A percentile compares a stretch with the other conserved stretches of the same genome.
Evolutionary conservation across 2,113 vertebrate species (phyloP).

Genomic region (Corythoichthys haematopterus): DNA sequence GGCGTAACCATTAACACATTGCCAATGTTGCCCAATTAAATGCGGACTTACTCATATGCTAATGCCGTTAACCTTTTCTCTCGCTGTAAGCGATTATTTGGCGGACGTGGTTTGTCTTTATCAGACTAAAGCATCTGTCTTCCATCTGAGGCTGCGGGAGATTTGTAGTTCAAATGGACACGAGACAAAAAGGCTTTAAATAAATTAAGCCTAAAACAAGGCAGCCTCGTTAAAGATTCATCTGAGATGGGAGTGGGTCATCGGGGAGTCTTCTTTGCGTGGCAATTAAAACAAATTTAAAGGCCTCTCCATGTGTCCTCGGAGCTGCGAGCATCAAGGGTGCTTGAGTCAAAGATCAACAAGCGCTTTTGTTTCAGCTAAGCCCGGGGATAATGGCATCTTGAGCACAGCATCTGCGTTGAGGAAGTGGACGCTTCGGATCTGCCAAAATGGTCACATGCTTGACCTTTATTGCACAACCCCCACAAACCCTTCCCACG

Average conservation of each 20-base stretch:
- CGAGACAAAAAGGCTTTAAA: constrained; percentile 56
- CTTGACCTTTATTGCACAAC: constrained; percentile 33
- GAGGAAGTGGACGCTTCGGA: constrained; percentile 19
- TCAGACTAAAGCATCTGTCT: constrained; percentile 58
- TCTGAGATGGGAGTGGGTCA: constrained; percentile 54
- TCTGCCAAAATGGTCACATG: constrained; percentile 33
- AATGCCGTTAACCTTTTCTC: constrained; percentile 6
- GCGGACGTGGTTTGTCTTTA: constrained; percentile 44
- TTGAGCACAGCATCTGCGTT: constrained; percentile 35
- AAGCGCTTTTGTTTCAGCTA: constrained; percentile 56
- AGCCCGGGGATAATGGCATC: constrained; percentile 47
- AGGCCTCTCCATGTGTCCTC: constrained; percentile 40
- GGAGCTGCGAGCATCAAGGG: constrained; percentile 36
- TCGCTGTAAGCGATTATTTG: constrained; percentile 23
- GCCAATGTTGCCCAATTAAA: background rate
- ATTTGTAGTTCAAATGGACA: constrained; percentile 54
- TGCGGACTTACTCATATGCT: background rate
- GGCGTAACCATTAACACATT: background rate
- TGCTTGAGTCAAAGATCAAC: constrained; percentile 44
- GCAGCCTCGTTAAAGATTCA: constrained; percentile 73
- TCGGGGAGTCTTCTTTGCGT: constrained; percentile 30
- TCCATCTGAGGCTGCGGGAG: constrained; percentile 42
- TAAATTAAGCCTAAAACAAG: constrained; percentile 72
- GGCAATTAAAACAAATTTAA: constrained; percentile 50
- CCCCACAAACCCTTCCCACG: background rate